Evolutionary conservation across 2,888 invertebrate species (phyloP).

Genomic region (Xestoiulus laeticollis): DNA sequence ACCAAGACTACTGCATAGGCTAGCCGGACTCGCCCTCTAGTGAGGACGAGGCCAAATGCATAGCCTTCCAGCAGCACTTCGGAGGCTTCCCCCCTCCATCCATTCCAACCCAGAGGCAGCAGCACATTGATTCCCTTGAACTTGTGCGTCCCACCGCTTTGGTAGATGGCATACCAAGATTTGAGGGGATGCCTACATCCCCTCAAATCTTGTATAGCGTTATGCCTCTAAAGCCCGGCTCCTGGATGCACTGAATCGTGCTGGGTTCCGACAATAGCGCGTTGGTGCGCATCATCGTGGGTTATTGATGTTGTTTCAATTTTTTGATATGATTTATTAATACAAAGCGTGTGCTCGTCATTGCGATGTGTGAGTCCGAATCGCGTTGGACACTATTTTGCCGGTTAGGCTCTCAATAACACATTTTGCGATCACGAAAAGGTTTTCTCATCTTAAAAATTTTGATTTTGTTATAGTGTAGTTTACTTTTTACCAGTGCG

Average conservation of each 20-base stretch:
- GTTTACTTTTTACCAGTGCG: too few species aligned
- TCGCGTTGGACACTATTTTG: conserved; percentile 77
- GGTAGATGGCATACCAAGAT: neutral
- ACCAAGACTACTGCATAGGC: too few species aligned
- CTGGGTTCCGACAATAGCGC: neutral
- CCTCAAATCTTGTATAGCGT: neutral
- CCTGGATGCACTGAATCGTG: neutral
- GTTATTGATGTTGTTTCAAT: neutral
- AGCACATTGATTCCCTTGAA: neutral
- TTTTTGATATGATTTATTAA: neutral
- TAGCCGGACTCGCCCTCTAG: too few species aligned
- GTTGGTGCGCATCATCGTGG: too few species aligned
- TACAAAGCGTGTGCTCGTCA: conserved; percentile 71
- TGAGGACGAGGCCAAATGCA: too few species aligned
- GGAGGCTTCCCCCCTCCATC: too few species aligned
- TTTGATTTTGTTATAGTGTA: too few species aligned
- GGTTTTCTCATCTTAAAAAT: conserved; percentile 63
- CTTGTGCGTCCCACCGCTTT: neutral
- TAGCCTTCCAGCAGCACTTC: too few species aligned
- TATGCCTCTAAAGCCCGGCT: neutral
- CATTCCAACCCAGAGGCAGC: neutral
- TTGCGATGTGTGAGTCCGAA: conserved; percentile 78
- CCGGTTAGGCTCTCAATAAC: conserved; percentile 84
- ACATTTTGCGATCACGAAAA: conserved; percentile 75
- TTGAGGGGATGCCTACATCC: neutral